These are phyloP conservation scores for Cheilosia soror DNA, from an alignment of 2,888 invertebrate genomes.

Conservation along the genomic window DNA sequence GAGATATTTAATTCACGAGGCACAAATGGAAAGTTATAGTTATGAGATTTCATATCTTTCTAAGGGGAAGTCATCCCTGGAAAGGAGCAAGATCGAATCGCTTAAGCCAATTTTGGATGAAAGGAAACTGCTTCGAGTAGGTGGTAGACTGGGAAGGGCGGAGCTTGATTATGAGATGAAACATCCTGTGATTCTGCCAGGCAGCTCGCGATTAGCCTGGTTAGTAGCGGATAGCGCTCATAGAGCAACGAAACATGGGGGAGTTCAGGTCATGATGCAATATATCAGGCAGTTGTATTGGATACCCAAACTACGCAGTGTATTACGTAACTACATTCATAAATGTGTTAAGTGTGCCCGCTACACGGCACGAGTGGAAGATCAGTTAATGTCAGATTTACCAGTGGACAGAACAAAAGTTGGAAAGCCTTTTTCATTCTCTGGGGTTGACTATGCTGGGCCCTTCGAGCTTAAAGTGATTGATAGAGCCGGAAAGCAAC, in stretches of 20 bases:
- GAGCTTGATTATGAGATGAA: background rate
- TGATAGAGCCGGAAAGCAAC: background rate
- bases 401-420: slow-evolving; percentile 33
- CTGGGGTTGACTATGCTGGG: slow-evolving; percentile 37
- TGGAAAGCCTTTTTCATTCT: slow-evolving; percentile 35
- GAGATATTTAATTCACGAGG: background rate
- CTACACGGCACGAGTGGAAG: background rate
- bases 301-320: background rate
- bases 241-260: background rate
- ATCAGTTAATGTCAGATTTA: slow-evolving; percentile 27
- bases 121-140: background rate
- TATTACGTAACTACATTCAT: background rate
- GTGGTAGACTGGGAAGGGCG: background rate
- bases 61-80: background rate
- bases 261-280: background rate
- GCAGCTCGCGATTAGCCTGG: background rate
- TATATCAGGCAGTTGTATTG: background rate
- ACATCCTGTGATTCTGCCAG: background rate
- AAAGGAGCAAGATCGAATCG: background rate
- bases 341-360: background rate
- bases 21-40: background rate
- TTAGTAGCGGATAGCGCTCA: background rate
- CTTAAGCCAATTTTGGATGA: background rate
- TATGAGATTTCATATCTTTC: background rate
- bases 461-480: slow-evolving; percentile 28